phyloP scores from a whole-genome alignment of 53 echinoderm and acorn worm species.

The Zoroaster sp. region DNA sequence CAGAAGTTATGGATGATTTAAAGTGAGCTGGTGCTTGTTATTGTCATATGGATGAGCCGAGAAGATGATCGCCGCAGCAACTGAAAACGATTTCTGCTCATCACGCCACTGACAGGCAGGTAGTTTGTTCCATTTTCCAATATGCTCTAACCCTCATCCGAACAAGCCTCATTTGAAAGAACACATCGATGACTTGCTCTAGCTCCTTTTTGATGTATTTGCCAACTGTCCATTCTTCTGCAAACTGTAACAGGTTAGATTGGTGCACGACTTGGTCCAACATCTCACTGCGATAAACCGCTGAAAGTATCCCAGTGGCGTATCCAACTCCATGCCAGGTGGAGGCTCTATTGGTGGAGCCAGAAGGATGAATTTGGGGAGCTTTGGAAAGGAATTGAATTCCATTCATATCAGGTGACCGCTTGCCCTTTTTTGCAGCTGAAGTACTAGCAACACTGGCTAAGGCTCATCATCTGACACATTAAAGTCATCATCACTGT shows the following conservation, averaged over 20 bases:
- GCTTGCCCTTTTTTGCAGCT: background rate
- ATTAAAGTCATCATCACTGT: too few species aligned
- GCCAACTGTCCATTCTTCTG: constrained; percentile 9
- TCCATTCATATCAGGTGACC: constrained; percentile 3
- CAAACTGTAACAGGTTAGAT: constrained; percentile 32
- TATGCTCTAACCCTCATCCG: constrained; percentile 52
- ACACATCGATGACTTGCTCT: constrained; percentile 42
- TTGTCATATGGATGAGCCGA: too few species aligned
- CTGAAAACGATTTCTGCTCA: constrained; percentile 54
- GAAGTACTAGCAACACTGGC: too few species aligned
- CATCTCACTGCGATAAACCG: constrained; percentile 30
- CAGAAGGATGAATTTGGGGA: background rate
- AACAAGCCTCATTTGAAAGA: constrained; percentile 36
- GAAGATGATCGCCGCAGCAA: background rate
- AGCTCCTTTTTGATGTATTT: constrained; percentile 25
- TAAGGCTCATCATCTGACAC: background rate
- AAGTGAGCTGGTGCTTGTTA: too few species aligned
- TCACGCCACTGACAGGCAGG: constrained; percentile 12
- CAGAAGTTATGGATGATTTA: too few species aligned
- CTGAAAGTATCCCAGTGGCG: constrained; percentile 36
- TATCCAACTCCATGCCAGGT: too few species aligned
- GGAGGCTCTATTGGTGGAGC: background rate
- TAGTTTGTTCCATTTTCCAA: constrained; percentile 39
- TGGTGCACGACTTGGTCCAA: constrained; percentile 3
- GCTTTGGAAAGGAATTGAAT: background rate